Percentiles rank a stretch among this genome's conserved stretches.
Conservation (phyloP, 2,113 vertebrate species). For the Menura novaehollandiae region DNA sequence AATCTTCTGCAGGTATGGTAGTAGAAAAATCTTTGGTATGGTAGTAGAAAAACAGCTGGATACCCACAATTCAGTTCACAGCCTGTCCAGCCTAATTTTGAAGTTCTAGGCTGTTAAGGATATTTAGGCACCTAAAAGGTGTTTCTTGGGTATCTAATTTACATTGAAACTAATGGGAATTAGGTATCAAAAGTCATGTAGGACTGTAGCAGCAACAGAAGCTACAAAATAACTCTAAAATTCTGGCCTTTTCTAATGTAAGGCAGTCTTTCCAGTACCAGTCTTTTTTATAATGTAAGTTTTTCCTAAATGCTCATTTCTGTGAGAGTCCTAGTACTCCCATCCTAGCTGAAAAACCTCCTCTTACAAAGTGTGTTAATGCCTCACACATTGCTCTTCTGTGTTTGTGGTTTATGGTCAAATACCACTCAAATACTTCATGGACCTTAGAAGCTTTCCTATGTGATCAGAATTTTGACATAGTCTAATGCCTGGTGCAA, state of each 20-base stretch:
- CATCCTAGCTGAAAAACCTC: not conserved
- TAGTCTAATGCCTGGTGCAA: not conserved
- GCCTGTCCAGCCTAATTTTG: not conserved
- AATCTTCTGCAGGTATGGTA: not conserved
- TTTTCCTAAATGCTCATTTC: not conserved
- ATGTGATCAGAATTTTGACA: not conserved
- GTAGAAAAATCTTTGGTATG: no score
- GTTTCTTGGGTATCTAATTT: not conserved
- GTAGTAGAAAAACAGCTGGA: not conserved
- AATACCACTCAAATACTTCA: not conserved
- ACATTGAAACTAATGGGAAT: not conserved
- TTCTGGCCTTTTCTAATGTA: not conserved
- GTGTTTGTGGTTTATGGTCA: not conserved
- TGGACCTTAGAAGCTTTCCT: not conserved
- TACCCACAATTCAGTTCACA: not conserved
- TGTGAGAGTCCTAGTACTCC: not conserved
- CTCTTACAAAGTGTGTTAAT: not conserved
- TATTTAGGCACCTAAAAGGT: not conserved
- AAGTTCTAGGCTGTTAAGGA: not conserved
- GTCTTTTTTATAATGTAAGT: not conserved
- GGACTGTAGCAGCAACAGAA: not conserved
- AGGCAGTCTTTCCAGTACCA: not conserved
- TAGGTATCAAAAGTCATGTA: not conserved
- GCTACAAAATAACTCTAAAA: not conserved
- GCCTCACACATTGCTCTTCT: not conserved